Evolutionary conservation across 2,888 invertebrate species (phyloP).

Genomic region (Drosophila sordidula): DNA sequence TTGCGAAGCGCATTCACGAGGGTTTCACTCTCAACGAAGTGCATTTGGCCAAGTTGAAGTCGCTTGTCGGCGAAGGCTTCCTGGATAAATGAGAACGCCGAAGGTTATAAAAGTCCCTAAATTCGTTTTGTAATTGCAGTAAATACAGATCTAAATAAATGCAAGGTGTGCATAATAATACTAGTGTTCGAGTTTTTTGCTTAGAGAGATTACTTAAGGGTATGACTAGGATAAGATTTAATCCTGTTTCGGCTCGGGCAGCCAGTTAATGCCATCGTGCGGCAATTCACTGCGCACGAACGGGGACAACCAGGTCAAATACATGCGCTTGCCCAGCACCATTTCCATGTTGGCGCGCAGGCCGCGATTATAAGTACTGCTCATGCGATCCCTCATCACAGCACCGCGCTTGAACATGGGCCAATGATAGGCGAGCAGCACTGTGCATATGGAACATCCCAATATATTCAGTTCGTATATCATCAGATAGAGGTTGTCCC

Average conservation of each 20-base stretch:
- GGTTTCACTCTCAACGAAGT: slow-evolving; percentile 85
- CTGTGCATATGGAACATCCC: slow-evolving; percentile 88
- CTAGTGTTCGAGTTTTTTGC: slow-evolving; percentile 16
- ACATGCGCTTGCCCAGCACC: slow-evolving; percentile 93
- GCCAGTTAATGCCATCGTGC: slow-evolving; percentile 91
- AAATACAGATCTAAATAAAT: slow-evolving; percentile 43
- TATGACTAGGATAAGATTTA: slow-evolving; percentile 39
- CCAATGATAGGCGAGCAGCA: slow-evolving; percentile 89
- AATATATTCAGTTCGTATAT: slow-evolving; percentile 90
- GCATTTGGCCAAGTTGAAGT: slow-evolving; percentile 85
- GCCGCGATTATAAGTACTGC: slow-evolving; percentile 89
- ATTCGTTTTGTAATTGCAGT: slow-evolving; percentile 47
- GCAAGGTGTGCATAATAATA: slow-evolving; percentile 44
- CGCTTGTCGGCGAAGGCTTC: slow-evolving; percentile 85
- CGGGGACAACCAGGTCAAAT: slow-evolving; percentile 92
- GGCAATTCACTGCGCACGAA: slow-evolving; percentile 91
- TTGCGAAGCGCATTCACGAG: slow-evolving; percentile 75
- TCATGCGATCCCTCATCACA: slow-evolving; percentile 86
- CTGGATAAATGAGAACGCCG: slow-evolving; percentile 52
- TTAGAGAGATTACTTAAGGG: slow-evolving; percentile 35
- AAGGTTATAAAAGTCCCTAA: slow-evolving; percentile 20
- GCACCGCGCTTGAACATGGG: slow-evolving; percentile 90
- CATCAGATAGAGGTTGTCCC: slow-evolving; percentile 89
- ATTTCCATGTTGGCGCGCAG: slow-evolving; percentile 89
- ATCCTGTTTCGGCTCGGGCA: slow-evolving; percentile 56